Evolutionary conservation across 2,113 vertebrate genomes (phyloP), one percentile per base, ranked within the genome.

Genomic region (Cyanoramphus novaezelandiae): DNA sequence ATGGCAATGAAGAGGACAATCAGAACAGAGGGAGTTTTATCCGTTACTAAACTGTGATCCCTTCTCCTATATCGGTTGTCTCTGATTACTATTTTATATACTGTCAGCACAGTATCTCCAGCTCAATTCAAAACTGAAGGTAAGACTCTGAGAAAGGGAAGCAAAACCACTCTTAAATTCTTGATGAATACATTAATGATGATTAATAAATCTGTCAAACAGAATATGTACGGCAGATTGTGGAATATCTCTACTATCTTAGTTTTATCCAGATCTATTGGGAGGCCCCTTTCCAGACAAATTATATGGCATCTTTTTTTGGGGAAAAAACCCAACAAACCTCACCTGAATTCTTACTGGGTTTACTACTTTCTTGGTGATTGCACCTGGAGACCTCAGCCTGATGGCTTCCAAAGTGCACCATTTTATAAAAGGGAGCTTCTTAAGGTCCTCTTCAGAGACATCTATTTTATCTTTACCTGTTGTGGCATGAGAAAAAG

Each of bases 361-460:
- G 35, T 98, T 97, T 41, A 98, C 70, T 41, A 98, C 98, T 96
- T 98, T 98, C 93, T 98, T 98, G 72, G 97, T 95, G 92, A 98
- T 98, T 77, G 98, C 92, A 60, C 98, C 98, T 9, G 98, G 98
- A 28, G 98, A 97, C 86, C 98, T 96, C 81, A 99, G 96, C 17
- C 98, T 93, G 92, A 98, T 96, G 33, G 98, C 95, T 97, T 99
- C 98, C 95, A 98, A 96, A 95, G 98, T 89, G 77, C 98, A 99
- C 97, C 98, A 98, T 76, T 98, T 98, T 78, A 98, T 95, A 46
- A 98, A 97, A 28, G 94, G 92, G 27, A 98, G 97, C 85, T 97
- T 97, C 94, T 98, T 97, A 67, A 99, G 95, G 43, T 98, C 97
- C 43, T 97, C 95, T 24, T 97, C 96, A 33, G 97, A 97, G 5